Evolutionary conservation across 2,797 vertebrate genomes (phyloP).

Genomic region (Myiothlypis chrysogaster): DNA sequence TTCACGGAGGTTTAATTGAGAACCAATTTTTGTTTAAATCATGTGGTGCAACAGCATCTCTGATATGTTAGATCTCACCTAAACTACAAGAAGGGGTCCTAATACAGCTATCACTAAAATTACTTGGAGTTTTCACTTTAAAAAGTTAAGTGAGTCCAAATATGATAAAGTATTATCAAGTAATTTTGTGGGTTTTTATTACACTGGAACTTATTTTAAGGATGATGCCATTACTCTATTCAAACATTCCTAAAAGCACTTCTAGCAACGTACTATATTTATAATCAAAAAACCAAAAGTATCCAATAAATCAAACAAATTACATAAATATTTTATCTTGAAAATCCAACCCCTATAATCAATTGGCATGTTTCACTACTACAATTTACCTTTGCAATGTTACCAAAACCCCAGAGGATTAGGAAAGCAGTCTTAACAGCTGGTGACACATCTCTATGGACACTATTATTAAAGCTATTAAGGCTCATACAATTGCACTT

Average conservation of each 20-base stretch:
- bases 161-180: background rate
- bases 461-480: background rate
- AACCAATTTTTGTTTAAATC: background rate
- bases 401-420: background rate
- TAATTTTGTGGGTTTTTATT: background rate
- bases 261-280: background rate
- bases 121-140: background rate
- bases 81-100: background rate
- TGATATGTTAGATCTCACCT: background rate
- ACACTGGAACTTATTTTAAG: background rate
- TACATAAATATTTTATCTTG: background rate
- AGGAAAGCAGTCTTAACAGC: background rate
- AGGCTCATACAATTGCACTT: background rate
- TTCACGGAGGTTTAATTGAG: background rate
- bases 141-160: background rate
- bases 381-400: background rate
- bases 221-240: background rate
- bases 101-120: background rate
- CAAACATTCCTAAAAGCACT: background rate
- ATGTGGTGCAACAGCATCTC: background rate
- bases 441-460: background rate
- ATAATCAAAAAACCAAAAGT: rapidly evolving
- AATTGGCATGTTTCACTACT: background rate
- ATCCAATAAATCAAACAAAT: background rate
- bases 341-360: background rate